Evolutionary conservation across 2,888 invertebrate species (phyloP), one percentile per base, ranked within the genome.

Genomic region (Pyrocoelia pectoralis): DNA sequence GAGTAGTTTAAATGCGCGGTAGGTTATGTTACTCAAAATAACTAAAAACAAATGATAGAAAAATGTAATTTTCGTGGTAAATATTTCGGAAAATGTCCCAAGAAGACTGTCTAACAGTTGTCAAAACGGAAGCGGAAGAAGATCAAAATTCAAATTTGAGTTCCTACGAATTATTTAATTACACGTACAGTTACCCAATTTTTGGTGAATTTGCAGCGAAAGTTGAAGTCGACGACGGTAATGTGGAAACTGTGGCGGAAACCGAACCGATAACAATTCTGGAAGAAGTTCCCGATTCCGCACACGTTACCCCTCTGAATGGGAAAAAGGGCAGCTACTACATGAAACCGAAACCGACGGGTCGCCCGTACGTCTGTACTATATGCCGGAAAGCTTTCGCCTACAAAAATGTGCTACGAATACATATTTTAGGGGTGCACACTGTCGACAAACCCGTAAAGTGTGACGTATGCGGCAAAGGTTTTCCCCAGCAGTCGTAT

Each of bases 381-480:
- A 56, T 63, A 33, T 66, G 66, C 46, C 38, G 40, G 14, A 59
- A 66, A 17, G 40, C 48, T 9, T 66, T 66, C 50, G 66, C 63
- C 8, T 66, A 66, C 15, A 66, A 62, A 15, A 66, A 59, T 8
- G 66, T 66, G 9, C 19, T 66, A 46, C 54, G 61, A 10, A 63
- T 66, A 6, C 66, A 66, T 15, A 54, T 59, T 14, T 24, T 66
- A 18, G 66, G 61, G 1, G 57, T 64, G 14, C 68, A 68, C 19
- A 56, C 59, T 12, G 13, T 51, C 9, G 55, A 61, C 2, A 66
- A 64, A 8, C 68, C 68, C 0, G 46, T 60, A 13, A 56, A 53
- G 12, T 68, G 68, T 41, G 13, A 56, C 8, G 38, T 63, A n/a
- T 68, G 68, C 43, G 61, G 53, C 8, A 68, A 61, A 53, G 61